Conservation (phyloP, 2,797 vertebrate genomes). For the Atherinosoma microstoma region DNA sequence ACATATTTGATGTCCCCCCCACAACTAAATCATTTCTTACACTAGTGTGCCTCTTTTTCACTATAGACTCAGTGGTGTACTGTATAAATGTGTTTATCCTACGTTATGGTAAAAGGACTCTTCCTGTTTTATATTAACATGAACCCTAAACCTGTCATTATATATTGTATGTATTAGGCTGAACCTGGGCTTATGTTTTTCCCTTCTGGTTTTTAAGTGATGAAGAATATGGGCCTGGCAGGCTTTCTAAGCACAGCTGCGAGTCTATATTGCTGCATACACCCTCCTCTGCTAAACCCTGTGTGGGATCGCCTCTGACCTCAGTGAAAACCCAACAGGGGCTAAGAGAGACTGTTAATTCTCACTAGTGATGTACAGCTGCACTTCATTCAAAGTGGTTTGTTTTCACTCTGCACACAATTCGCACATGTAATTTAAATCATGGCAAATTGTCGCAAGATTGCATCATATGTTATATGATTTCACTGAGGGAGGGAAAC, state of each 20-base stretch:
- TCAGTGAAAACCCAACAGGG: slow-evolving; percentile 55
- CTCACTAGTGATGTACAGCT: slow-evolving; percentile 57
- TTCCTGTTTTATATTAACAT: slow-evolving; percentile 72
- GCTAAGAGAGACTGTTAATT: slow-evolving; percentile 56
- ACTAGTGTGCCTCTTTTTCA: slow-evolving; percentile 37
- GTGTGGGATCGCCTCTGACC: slow-evolving; percentile 71
- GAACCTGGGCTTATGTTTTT: slow-evolving; percentile 52
- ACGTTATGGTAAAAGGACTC: slow-evolving; percentile 39
- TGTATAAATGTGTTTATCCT: slow-evolving; percentile 49
- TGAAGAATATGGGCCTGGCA: slow-evolving; percentile 56
- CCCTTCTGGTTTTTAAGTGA: slow-evolving; percentile 46
- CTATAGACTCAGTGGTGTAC: slow-evolving; percentile 14
- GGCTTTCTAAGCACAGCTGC: slow-evolving; percentile 64
- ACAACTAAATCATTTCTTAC: slow-evolving; percentile 27
- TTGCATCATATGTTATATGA: slow-evolving; percentile 24
- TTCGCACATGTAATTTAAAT: slow-evolving; percentile 36
- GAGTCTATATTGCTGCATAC: slow-evolving; percentile 45
- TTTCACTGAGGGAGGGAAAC: slow-evolving; percentile 2
- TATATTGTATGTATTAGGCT: slow-evolving; percentile 57
- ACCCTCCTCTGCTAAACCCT: slow-evolving; percentile 43
- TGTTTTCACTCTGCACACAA: slow-evolving; percentile 27
- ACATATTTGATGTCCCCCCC: slow-evolving; percentile 20
- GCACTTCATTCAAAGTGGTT: slow-evolving; percentile 44
- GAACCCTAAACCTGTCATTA: slow-evolving; percentile 69
- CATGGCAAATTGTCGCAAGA: slow-evolving; percentile 5